phyloP scores from a whole-genome alignment of 2,888 invertebrate genomes.

The Epinotia demarniana region DNA sequence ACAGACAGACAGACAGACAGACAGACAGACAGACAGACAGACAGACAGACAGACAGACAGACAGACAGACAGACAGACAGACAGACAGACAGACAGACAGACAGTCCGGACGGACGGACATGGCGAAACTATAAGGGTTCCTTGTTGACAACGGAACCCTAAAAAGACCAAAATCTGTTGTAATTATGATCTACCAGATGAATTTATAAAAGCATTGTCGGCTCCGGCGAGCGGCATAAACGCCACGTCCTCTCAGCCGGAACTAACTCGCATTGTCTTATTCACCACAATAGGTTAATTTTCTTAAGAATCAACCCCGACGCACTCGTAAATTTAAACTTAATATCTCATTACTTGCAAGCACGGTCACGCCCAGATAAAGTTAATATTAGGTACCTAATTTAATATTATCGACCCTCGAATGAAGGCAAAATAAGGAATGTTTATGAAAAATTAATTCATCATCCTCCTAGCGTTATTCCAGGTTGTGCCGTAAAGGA shows the following conservation, averaged over 20 bases:
- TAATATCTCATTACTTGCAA: slow-evolving; percentile 83
- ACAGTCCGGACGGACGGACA: no score
- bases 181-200: slow-evolving; percentile 68
- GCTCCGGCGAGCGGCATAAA: slow-evolving; percentile 46
- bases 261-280: slow-evolving; percentile 82
- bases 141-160: no score
- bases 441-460: slow-evolving; percentile 11
- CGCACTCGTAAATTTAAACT: slow-evolving; percentile 80
- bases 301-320: slow-evolving; percentile 77
- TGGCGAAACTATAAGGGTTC: no score
- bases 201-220: slow-evolving; percentile 78
- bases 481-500: no score
- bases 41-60: no score
- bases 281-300: slow-evolving; percentile 81
- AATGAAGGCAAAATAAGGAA: slow-evolving; percentile 20
- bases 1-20: no score
- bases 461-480: no score
- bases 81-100: no score
- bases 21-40: no score
- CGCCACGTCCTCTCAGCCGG: slow-evolving; percentile 71
- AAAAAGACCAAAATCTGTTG: slow-evolving; percentile 23
- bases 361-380: slow-evolving; percentile 67
- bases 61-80: no score
- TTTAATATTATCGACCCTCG: slow-evolving; percentile 29
- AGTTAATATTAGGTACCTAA: slow-evolving; percentile 50